These are phyloP conservation scores for Bergia puertoricense DNA, from an alignment of 92 coral and sea anemone species.

Conservation along the genomic window DNA sequence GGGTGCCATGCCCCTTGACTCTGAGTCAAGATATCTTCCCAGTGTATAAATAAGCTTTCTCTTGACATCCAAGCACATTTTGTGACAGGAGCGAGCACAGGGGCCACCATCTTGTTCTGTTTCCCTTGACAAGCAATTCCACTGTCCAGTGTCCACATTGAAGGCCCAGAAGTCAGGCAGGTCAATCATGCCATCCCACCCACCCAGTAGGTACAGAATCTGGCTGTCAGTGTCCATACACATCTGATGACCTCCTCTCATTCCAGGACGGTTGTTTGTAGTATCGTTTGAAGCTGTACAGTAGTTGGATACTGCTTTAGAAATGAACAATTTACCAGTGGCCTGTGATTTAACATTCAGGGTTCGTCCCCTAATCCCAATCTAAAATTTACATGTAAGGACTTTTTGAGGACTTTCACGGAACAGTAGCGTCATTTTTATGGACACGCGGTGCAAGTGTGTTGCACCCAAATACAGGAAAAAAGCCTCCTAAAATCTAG, in stretches of 20 bases:
- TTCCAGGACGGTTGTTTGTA: slow-evolving; percentile 78
- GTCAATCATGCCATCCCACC: slow-evolving; percentile 96
- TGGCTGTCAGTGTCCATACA: slow-evolving; percentile 91
- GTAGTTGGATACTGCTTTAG: too few relatives aligned
- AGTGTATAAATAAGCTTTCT: slow-evolving; percentile 88
- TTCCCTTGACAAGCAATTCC: slow-evolving; percentile 85
- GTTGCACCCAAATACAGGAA: too few relatives aligned
- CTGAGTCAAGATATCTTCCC: slow-evolving; percentile 96
- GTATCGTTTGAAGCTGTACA: slow-evolving; percentile 34
- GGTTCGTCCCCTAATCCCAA: too few relatives aligned
- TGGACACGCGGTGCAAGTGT: too few relatives aligned
- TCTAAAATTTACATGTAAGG: too few relatives aligned
- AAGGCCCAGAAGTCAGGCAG: slow-evolving; percentile 95
- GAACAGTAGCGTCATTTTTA: too few relatives aligned
- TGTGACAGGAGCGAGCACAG: slow-evolving; percentile 96
- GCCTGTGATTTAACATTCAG: too few relatives aligned
- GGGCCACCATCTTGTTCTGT: slow-evolving; percentile 98
- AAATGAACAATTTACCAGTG: too few relatives aligned
- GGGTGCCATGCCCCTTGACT: slow-evolving; percentile 74
- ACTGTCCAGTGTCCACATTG: slow-evolving; percentile 67
- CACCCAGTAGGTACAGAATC: slow-evolving; percentile 86
- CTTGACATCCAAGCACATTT: slow-evolving; percentile 88
- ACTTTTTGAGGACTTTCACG: too few relatives aligned
- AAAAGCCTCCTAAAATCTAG: too few relatives aligned
- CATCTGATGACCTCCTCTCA: slow-evolving; percentile 99